These are phyloP conservation scores for Harmothoe impar DNA, from an alignment of 2,888 invertebrate species.

Conservation along the genomic window DNA sequence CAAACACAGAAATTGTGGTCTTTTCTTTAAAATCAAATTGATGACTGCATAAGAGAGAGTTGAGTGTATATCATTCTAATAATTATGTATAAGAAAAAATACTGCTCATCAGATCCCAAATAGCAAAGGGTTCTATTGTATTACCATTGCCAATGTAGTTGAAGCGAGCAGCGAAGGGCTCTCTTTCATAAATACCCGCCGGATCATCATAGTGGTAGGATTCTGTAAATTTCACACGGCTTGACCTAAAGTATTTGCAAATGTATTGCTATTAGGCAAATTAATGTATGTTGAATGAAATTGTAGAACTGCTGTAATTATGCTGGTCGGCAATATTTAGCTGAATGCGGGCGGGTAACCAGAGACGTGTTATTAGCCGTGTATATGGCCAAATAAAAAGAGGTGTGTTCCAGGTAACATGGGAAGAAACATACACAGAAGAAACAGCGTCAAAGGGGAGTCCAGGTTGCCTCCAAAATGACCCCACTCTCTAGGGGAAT, in stretches of 20 bases:
- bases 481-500: too few species aligned
- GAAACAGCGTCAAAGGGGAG: too few species aligned
- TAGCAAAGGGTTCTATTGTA: background rate
- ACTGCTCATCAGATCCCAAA: background rate
- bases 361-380: background rate
- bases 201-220: conserved; percentile 10
- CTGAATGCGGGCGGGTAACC: background rate
- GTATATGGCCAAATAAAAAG: background rate
- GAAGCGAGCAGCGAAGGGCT: conserved; percentile 3
- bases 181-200: background rate
- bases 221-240: background rate
- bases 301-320: background rate
- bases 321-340: background rate
- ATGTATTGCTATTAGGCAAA: background rate
- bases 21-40: background rate
- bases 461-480: too few species aligned
- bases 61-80: background rate
- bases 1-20: too few species aligned
- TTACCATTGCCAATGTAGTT: conserved; percentile 6
- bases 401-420: too few species aligned
- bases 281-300: background rate
- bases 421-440: too few species aligned
- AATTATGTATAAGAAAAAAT: too few species aligned
- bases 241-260: background rate
- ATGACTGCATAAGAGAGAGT: background rate